Base-by-base conservation (phyloP, 2,113 vertebrate genomes). In the Ammodytes dubius region DNA sequence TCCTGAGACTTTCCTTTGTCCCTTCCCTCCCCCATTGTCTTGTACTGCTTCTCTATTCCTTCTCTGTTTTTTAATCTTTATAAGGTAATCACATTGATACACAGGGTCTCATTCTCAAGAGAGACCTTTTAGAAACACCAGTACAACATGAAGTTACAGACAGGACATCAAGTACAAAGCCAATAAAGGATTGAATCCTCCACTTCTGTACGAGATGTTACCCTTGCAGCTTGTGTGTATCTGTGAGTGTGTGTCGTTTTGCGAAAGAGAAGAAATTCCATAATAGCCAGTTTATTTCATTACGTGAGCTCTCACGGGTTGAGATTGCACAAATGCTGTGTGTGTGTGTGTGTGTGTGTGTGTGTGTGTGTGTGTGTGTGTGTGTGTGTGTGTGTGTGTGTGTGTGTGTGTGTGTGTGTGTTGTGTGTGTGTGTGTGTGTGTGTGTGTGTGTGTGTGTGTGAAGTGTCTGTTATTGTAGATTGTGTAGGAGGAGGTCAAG, bases 201-300 rank as follows among this genome's bases (percentile, higher is more conserved):
- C 3, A 3, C 13, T 58, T 59, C 46, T n/a, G 4, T 73, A 39
- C 14, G 2, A 67, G 37, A 74, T 75, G 54, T 70, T 67, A 80
- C 15, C 47, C 19, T 43, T 70, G 47, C 42, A 53, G 66, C 0
- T 0, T 71, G 66, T 39, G 53, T 70, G 45, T 70, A 9, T 58
- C 10, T 87, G 74, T 40, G 19, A 81, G 74, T 27, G 27, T 27
- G 79, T 58, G 19, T 69, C 14, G 66, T 64, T 49, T 27, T 52
- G 43, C 3, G 49, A 27, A 45, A 65, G 56, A 70, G 60, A 43
- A 79, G 66, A 82, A 74, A 84, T 88, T 86, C 66, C 72, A 78
- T 89, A 79, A 75, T 85, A 80, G 78, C 60, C 19, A 59, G 69
- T 68, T 79, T 82, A 77, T 90, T 72, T 84, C 57, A 68, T 57